Percentiles rank a stretch among this genome's conserved stretches.
These are phyloP conservation scores for Lepidurus couesii DNA, from an alignment of 1,140 invertebrate genomes.

Conservation along the genomic window DNA sequence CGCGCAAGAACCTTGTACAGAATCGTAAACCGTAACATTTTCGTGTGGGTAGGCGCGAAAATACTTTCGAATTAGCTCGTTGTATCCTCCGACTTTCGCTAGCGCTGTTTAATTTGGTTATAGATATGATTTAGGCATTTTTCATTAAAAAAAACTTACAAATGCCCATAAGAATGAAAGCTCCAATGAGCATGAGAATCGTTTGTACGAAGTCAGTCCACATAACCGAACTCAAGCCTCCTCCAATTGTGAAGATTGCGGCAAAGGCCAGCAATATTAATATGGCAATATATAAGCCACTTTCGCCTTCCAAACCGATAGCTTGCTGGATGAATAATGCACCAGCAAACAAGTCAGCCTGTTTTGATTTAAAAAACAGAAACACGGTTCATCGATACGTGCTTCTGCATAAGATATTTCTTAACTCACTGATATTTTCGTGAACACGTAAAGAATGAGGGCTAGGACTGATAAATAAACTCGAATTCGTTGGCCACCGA, in stretches of 20 bases:
- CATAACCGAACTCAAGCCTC: conserved; percentile 54
- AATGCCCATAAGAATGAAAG: conserved; percentile 50
- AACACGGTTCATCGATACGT: not conserved
- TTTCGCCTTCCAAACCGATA: conserved; percentile 43
- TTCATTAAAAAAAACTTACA: conserved; percentile 41
- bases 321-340: conserved; percentile 52
- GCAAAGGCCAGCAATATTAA: conserved; percentile 49
- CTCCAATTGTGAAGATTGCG: conserved; percentile 49
- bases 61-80: conserved; percentile 44
- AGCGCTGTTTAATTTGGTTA: conserved; percentile 44
- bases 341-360: conserved; percentile 54
- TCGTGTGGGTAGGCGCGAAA: conserved; percentile 42
- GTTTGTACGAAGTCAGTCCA: conserved; percentile 57
- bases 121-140: too few relatives aligned
- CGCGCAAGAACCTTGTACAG: conserved; percentile 41
- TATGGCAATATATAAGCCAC: conserved; percentile 50
- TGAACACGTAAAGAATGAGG: conserved; percentile 54
- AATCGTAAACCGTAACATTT: conserved; percentile 33
- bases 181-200: conserved; percentile 53
- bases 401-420: not conserved
- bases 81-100: conserved; percentile 50
- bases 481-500: conserved; percentile 52
- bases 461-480: conserved; percentile 52
- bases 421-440: conserved; percentile 54
- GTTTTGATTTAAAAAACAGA: not conserved